Percentiles rank a stretch among this genome's conserved stretches.
These are phyloP conservation scores for Eristalis tenax DNA, from an alignment of 2,888 invertebrate species.

Conservation along the genomic window DNA sequence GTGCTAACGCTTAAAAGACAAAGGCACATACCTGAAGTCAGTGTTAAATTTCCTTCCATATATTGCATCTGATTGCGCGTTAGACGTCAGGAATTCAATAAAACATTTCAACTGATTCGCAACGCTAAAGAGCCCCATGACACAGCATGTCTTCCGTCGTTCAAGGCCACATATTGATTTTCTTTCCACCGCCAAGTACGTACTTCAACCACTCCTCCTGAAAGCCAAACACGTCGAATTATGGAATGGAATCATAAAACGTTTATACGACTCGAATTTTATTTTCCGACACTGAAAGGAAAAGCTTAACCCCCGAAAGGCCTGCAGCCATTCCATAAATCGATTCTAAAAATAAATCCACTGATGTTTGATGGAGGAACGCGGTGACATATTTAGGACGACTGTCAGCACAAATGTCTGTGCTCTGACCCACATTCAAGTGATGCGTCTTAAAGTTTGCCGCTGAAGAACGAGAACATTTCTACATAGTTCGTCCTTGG, in stretches of 20 bases:
- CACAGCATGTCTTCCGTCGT: neutral
- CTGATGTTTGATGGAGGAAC: neutral
- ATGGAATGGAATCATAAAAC: neutral
- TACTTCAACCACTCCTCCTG: neutral
- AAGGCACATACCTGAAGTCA: too few species aligned
- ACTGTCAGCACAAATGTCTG: neutral
- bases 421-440: neutral
- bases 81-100: neutral
- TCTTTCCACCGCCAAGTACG: neutral
- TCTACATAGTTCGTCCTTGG: neutral
- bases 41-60: neutral
- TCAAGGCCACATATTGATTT: neutral
- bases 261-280: neutral
- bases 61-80: neutral
- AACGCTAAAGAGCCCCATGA: neutral
- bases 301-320: neutral
- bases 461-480: neutral
- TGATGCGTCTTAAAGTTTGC: neutral
- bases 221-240: neutral
- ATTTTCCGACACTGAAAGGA: neutral
- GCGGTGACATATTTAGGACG: neutral
- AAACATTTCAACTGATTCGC: neutral
- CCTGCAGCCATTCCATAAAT: neutral
- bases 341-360: neutral
- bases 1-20: too few species aligned